Percentiles rank a stretch among this genome's conserved stretches.
phyloP scores from a whole-genome alignment of 2,113 vertebrate species.

The Ciconia maguari region DNA sequence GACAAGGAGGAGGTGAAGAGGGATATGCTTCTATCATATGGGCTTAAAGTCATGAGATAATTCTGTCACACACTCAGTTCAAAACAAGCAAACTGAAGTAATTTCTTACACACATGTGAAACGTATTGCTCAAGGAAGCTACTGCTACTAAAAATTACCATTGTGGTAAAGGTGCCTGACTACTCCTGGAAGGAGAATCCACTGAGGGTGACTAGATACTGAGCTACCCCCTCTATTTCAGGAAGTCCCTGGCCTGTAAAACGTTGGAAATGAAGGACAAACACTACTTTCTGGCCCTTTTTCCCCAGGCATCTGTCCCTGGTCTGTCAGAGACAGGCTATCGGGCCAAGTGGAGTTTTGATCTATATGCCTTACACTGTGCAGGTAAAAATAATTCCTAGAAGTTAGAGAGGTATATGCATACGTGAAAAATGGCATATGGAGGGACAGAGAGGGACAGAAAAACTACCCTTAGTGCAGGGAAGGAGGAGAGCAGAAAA shows the following conservation, averaged over 20 bases:
- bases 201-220: background rate
- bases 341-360: background rate
- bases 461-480: background rate
- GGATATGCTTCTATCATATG: background rate
- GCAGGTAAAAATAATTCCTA: background rate
- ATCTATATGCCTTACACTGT: background rate
- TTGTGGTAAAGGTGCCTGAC: background rate
- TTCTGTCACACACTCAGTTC: background rate
- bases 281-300: background rate
- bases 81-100: background rate
- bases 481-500: background rate
- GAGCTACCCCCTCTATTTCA: background rate
- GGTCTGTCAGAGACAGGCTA: background rate
- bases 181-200: background rate
- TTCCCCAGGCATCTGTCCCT: background rate
- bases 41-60: background rate
- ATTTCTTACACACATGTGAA: background rate
- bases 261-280: background rate
- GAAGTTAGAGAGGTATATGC: background rate
- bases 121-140: background rate
- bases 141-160: background rate
- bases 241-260: background rate
- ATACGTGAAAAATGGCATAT: background rate
- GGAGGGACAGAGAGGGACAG: background rate
- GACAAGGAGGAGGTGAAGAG: background rate